These are phyloP conservation scores for Thereuonema tuberculata DNA, from an alignment of 1,140 invertebrate genomes.

Conservation along the genomic window DNA sequence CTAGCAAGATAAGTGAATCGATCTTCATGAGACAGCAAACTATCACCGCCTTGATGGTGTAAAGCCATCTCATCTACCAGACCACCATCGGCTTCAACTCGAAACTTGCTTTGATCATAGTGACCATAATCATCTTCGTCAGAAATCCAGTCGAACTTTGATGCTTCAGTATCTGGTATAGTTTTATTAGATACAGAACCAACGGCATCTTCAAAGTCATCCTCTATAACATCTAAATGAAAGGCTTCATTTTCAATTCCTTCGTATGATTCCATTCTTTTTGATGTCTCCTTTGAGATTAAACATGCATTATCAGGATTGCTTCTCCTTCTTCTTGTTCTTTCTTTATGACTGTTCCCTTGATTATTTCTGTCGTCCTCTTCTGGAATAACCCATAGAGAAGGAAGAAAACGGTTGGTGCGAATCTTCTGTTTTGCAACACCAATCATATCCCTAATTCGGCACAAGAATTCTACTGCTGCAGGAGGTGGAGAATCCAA, in stretches of 20 bases:
- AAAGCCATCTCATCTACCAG: background rate
- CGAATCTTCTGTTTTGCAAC: slow-evolving; percentile 75
- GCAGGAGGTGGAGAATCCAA: slow-evolving; percentile 70
- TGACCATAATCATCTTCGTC: background rate
- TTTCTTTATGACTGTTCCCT: too few relatives aligned
- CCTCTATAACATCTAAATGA: background rate
- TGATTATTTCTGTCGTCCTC: too few relatives aligned
- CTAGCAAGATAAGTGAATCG: background rate
- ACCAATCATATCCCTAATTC: slow-evolving; percentile 74
- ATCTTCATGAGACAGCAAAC: background rate
- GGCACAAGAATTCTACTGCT: slow-evolving; percentile 66
- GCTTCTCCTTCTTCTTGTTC: too few relatives aligned
- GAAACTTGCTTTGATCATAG: too few relatives aligned
- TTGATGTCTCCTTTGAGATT: too few relatives aligned
- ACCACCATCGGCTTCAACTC: background rate
- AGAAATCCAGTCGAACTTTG: background rate
- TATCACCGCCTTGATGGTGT: background rate
- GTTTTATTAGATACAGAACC: too few relatives aligned
- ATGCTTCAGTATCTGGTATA: background rate
- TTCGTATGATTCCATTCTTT: too few relatives aligned
- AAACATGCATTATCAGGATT: too few relatives aligned
- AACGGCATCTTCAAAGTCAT: background rate
- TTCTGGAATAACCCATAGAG: slow-evolving; percentile 63
- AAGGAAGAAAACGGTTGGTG: slow-evolving; percentile 60
- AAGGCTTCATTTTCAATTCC: background rate